These are phyloP conservation scores for Xestia c-nigrum DNA, from an alignment of 2,888 invertebrate genomes.

Conservation along the genomic window DNA sequence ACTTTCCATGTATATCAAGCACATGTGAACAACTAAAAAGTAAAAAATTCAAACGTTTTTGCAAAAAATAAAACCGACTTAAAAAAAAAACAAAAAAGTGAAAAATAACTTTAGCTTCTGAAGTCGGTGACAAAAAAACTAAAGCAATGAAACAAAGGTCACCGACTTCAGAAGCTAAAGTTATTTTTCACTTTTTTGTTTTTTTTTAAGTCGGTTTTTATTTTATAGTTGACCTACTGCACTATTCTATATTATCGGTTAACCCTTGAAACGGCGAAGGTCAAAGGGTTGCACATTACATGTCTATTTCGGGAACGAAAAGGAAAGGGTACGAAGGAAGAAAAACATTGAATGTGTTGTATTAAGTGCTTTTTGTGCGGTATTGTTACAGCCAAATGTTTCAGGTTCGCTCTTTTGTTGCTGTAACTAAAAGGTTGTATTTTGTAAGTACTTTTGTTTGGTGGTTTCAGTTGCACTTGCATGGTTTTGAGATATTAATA, in stretches of 20 bases:
- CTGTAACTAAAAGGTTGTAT: slow-evolving; percentile 31
- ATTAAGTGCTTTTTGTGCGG: slow-evolving; percentile 57
- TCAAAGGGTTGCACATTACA: slow-evolving; percentile 49
- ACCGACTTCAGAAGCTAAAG: too few relatives aligned
- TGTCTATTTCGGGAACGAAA: slow-evolving; percentile 40
- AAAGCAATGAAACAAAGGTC: too few relatives aligned
- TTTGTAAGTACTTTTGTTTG: not conserved
- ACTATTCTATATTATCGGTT: not conserved
- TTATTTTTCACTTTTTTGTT: too few relatives aligned
- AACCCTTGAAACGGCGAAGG: slow-evolving; percentile 46
- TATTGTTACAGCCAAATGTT: slow-evolving; percentile 48
- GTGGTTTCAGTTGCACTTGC: not conserved
- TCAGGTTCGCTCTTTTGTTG: slow-evolving; percentile 36
- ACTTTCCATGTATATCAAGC: too few relatives aligned
- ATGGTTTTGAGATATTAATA: not conserved
- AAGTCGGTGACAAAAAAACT: too few relatives aligned
- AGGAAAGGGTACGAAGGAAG: slow-evolving; percentile 40
- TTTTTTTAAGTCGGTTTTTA: too few relatives aligned
- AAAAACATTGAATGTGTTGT: slow-evolving; percentile 44
- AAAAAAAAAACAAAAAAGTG: too few relatives aligned
- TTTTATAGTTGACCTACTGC: not conserved
- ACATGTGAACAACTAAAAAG: too few relatives aligned
- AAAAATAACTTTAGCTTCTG: too few relatives aligned
- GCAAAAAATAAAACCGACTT: too few relatives aligned
- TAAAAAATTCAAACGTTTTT: too few relatives aligned